A percentile compares a stretch with the other conserved stretches of the same genome.
These are phyloP conservation scores for Pachypanchax playfairii DNA, from an alignment of 2,113 vertebrate genomes.

Conservation along the genomic window DNA sequence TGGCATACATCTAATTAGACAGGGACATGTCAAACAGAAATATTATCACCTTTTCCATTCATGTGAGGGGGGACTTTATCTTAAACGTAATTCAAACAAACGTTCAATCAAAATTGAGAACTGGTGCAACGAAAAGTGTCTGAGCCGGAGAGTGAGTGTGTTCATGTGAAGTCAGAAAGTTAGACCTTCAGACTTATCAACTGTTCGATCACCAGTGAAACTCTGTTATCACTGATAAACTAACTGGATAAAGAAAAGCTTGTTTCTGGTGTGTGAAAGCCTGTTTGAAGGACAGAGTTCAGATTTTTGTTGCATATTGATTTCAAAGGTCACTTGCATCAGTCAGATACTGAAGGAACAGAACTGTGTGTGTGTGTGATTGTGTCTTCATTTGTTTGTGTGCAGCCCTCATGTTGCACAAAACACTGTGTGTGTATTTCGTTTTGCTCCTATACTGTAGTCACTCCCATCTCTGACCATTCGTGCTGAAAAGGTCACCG, in stretches of 20 bases:
- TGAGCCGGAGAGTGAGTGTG: no score
- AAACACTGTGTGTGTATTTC: constrained; percentile 9
- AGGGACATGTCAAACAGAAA: no score
- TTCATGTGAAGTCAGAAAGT: constrained; percentile 5
- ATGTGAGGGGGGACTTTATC: constrained; percentile 30
- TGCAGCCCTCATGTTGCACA: constrained; percentile 3
- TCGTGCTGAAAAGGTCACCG: constrained; percentile 60
- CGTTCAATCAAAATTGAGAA: no score
- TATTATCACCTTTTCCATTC: constrained; percentile 30
- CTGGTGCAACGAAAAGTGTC: no score
- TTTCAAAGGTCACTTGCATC: constrained; percentile 62
- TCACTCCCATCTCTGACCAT: constrained; percentile 50
- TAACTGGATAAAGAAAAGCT: constrained; percentile 9
- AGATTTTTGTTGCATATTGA: constrained; percentile 26
- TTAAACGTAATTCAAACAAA: no score
- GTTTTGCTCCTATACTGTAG: constrained; percentile 34
- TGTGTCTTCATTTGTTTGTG: constrained; percentile 15
- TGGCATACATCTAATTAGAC: no score
- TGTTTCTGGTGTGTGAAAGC: constrained; percentile 7
- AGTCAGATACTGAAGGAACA: constrained; percentile 24
- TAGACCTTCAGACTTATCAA: constrained; percentile 4
- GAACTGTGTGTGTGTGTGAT: constrained; percentile 10
- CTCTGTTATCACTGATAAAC: constrained; percentile 4
- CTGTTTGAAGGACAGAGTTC: neutral
- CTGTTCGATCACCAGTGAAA: constrained; percentile 38